These are phyloP conservation scores for Podilymbus podiceps DNA, from an alignment of 2,113 vertebrate genomes.

Conservation along the genomic window DNA sequence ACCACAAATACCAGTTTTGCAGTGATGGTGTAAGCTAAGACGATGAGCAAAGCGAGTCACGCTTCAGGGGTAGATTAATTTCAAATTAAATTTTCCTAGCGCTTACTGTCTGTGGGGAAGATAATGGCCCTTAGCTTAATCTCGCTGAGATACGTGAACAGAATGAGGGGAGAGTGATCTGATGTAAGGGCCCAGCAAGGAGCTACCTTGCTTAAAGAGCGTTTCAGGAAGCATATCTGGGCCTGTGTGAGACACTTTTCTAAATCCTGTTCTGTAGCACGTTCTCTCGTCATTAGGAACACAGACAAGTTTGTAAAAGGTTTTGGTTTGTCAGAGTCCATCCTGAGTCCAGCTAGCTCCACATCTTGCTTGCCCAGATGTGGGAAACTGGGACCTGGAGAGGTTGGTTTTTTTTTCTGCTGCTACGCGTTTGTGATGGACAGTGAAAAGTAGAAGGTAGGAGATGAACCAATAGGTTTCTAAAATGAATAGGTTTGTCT, in stretches of 20 bases:
- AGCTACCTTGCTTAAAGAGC: not conserved
- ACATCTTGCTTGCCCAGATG: not conserved
- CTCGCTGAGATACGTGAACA: not conserved
- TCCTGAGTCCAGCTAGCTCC: not conserved
- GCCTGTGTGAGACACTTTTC: not conserved
- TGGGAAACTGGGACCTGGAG: not conserved
- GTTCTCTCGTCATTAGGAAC: not conserved
- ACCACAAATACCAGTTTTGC: not conserved
- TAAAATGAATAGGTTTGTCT: not conserved
- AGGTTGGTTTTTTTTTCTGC: not conserved
- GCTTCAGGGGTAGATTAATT: not conserved
- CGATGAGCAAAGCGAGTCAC: not conserved
- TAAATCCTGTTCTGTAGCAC: rapidly evolving
- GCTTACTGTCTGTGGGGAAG: not conserved
- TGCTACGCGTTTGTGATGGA: not conserved
- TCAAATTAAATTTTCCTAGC: not conserved
- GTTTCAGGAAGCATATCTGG: not conserved
- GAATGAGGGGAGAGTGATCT: not conserved
- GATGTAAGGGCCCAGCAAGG: not conserved
- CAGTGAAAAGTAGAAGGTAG: not conserved
- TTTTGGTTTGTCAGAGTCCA: not conserved
- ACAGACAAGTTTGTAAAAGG: not conserved
- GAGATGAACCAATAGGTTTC: not conserved
- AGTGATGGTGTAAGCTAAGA: not conserved
- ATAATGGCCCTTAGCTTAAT: not conserved